phyloP scores from a whole-genome alignment of 2,888 invertebrate species.

The Scaptomyza cyrtandrae region DNA sequence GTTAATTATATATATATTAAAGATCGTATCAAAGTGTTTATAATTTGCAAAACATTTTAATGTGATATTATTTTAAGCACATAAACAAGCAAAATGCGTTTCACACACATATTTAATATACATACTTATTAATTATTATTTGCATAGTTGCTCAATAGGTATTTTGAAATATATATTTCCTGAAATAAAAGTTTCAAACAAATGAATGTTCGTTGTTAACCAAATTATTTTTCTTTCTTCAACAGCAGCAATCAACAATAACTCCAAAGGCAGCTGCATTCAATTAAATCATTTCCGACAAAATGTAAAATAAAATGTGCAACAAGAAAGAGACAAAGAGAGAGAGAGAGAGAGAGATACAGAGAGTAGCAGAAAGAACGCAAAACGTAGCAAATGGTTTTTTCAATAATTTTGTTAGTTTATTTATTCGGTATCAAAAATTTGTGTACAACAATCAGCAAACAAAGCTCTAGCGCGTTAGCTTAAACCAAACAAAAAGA shows the following conservation, averaged over 20 bases:
- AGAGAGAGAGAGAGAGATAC: background rate
- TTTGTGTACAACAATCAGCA: constrained; percentile 59
- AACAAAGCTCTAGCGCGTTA: constrained; percentile 69
- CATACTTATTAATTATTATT: constrained; percentile 30
- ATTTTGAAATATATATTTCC: constrained; percentile 35
- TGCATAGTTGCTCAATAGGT: constrained; percentile 36
- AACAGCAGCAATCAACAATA: constrained; percentile 42
- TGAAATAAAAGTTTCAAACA: constrained; percentile 51
- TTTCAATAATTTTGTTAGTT: constrained; percentile 68
- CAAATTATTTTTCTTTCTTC: constrained; percentile 33
- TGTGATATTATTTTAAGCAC: constrained; percentile 79
- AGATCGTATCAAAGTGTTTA: constrained; percentile 50
- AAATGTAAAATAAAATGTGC: constrained; percentile 65
- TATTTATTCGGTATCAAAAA: constrained; percentile 69
- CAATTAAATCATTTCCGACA: constrained; percentile 28
- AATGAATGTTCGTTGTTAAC: background rate
- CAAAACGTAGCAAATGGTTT: constrained; percentile 62
- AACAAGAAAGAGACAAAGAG: constrained; percentile 15
- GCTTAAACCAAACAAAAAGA: constrained; percentile 21
- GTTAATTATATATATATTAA: constrained; percentile 36
- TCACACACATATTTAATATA: constrained; percentile 31
- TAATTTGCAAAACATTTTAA: constrained; percentile 57
- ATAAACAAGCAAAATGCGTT: constrained; percentile 38
- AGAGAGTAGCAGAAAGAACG: constrained; percentile 37
- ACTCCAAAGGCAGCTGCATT: constrained; percentile 33